Evolutionary conservation across 2,888 invertebrate genomes (phyloP), one percentile per base, ranked within the genome.

Genomic region (Xylocampa areola): DNA sequence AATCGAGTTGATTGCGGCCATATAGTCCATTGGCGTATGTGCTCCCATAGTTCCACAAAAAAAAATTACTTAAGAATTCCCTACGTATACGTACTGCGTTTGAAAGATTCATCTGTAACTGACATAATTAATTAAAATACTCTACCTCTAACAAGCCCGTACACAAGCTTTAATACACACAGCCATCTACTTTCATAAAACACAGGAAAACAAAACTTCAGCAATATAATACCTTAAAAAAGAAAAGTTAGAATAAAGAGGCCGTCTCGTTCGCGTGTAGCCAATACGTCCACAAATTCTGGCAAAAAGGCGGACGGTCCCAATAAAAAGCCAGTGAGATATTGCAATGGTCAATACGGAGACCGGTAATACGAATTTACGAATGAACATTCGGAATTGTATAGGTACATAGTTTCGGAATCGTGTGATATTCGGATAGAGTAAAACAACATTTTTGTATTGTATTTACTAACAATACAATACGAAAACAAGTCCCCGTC

Each of bases 281-380:
- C 66, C 76, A 54, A 63, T 72, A 45, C 72, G 69, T 69, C 73
- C 69, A 75, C 73, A 75, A 64, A 66, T 63, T 61, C 66, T 47
- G 19, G 57, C 39, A 57, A 68, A 73, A 73, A 66, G 60, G 53
- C 54, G 17, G 40, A 33, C 29, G 16, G 51, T 17, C 39, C 60
- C 58, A 72, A 68, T 69, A 75, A 72, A 71, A 66, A 59, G n/a
- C 37, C 57, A 6, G 39, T 47, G 65, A 65, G 76, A 75, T 62
- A 62, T 55, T 47, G 50, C 64, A n/a, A 50, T 50, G 64, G 49
- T 35, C 50, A 48, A 57, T 57, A 53, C 29, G 45, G 41, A 37
- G 47, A 49, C 37, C 32, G 23, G 44, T 51, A 48, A 59, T 61
- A 66, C 32, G 53, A 30, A 43, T 54, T 48, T 29, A 2, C 27